Evolutionary conservation across 2,113 vertebrate species (phyloP).

Genomic region (Xenopus borealis): DNA sequence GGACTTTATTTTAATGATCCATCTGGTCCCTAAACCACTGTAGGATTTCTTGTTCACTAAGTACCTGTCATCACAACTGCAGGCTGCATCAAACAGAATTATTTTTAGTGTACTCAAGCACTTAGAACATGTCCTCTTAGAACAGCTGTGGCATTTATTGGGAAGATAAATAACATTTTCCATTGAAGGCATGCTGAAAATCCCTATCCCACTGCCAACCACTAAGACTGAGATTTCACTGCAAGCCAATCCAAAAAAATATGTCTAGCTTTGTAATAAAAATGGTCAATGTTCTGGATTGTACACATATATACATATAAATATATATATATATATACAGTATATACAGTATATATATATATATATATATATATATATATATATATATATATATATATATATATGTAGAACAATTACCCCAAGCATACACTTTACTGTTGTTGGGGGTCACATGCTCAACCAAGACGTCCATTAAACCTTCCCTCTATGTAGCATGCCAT

Average conservation of each 20-base stretch:
- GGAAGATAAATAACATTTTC: slow-evolving; percentile 41
- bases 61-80: slow-evolving; percentile 8
- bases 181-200: slow-evolving; percentile 29
- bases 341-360: no score
- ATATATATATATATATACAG: no score
- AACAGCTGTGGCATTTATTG: slow-evolving; percentile 41
- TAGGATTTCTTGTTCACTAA: slow-evolving; percentile 20
- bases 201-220: slow-evolving; percentile 28
- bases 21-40: neutral
- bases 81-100: slow-evolving; percentile 29
- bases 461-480: no score
- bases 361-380: no score
- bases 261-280: slow-evolving; percentile 13
- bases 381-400: no score
- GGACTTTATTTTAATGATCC: neutral
- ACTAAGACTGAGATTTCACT: slow-evolving; percentile 16
- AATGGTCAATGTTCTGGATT: neutral
- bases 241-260: neutral
- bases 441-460: no score
- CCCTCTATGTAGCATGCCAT: no score
- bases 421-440: no score
- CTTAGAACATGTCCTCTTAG: slow-evolving; percentile 29
- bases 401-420: no score
- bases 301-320: no score
- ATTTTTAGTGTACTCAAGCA: slow-evolving; percentile 30